phyloP scores from a whole-genome alignment of 2,113 vertebrate genomes.

The Pardalotus punctatus region DNA sequence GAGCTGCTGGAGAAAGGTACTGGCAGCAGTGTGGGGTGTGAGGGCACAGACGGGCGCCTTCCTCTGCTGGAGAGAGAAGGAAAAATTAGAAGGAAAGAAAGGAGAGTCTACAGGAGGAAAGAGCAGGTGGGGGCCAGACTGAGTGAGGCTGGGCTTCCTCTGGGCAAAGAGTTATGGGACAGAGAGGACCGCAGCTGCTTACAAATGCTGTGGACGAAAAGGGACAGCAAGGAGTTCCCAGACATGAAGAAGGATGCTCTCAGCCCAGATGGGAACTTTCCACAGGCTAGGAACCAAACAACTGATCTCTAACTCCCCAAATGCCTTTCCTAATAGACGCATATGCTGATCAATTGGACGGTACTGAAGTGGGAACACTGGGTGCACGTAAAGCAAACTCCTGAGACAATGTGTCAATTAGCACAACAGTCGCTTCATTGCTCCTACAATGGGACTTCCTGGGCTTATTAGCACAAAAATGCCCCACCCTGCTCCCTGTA shows the following conservation, averaged over 20 bases:
- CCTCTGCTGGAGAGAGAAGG: neutral
- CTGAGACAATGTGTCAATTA: accelerated
- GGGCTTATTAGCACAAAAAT: neutral
- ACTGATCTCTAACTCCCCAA: neutral
- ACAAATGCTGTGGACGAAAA: neutral
- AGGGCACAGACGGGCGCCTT: neutral
- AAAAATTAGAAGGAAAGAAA: neutral
- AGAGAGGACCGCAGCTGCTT: neutral
- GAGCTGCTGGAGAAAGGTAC: neutral
- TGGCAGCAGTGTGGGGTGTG: neutral
- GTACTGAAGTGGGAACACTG: neutral
- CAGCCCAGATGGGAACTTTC: neutral
- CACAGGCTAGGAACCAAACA: neutral
- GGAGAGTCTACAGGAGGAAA: neutral
- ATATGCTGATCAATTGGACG: neutral
- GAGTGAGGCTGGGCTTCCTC: neutral
- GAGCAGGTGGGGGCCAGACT: neutral
- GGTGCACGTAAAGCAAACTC: neutral
- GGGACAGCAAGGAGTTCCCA: neutral
- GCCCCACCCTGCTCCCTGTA: neutral
- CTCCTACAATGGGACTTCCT: neutral
- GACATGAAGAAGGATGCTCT: neutral
- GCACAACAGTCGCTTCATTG: neutral
- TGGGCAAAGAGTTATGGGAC: neutral
- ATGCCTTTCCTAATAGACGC: neutral